Evolutionary conservation across 37 sponge, comb jelly and placozoan genomes (phyloP).

Genomic region (Agelas oroides): DNA sequence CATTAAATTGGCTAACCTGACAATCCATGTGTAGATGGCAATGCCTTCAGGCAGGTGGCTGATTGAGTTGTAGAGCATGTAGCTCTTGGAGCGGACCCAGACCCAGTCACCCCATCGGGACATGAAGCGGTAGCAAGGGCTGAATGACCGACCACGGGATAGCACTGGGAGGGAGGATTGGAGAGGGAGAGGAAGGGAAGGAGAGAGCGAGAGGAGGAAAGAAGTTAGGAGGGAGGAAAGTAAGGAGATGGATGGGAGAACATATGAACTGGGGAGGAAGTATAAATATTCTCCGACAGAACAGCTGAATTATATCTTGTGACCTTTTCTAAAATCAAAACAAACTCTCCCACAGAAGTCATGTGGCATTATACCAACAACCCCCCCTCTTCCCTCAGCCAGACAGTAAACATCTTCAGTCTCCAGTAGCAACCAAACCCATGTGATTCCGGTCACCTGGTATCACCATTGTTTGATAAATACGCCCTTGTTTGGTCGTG

Average conservation of each 20-base stretch:
- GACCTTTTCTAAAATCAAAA: too few relatives aligned
- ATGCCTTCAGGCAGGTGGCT: conserved; percentile 70
- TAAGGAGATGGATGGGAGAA: background rate
- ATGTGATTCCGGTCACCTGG: too few relatives aligned
- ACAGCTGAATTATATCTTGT: too few relatives aligned
- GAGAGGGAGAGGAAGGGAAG: background rate
- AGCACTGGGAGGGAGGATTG: conserved; percentile 49
- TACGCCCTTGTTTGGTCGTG: too few relatives aligned
- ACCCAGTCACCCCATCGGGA: conserved; percentile 79
- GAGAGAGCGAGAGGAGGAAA: conserved; percentile 1
- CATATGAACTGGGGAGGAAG: background rate
- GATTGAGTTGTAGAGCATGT: conserved; percentile 56
- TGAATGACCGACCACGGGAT: conserved; percentile 47
- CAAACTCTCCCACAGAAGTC: too few relatives aligned
- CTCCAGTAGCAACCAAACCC: too few relatives aligned
- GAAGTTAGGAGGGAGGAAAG: background rate
- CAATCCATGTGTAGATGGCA: conserved; percentile 79
- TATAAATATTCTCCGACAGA: too few relatives aligned
- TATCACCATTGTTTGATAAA: too few relatives aligned
- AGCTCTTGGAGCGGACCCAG: conserved; percentile 68
- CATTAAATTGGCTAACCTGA: conserved; percentile 45
- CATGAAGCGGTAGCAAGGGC: conserved; percentile 76
- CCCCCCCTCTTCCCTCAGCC: too few relatives aligned
- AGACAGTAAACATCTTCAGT: too few relatives aligned
- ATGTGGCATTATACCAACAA: too few relatives aligned